These are phyloP conservation scores for Lineus longissimus DNA, from an alignment of 1,140 invertebrate genomes.

Conservation along the genomic window DNA sequence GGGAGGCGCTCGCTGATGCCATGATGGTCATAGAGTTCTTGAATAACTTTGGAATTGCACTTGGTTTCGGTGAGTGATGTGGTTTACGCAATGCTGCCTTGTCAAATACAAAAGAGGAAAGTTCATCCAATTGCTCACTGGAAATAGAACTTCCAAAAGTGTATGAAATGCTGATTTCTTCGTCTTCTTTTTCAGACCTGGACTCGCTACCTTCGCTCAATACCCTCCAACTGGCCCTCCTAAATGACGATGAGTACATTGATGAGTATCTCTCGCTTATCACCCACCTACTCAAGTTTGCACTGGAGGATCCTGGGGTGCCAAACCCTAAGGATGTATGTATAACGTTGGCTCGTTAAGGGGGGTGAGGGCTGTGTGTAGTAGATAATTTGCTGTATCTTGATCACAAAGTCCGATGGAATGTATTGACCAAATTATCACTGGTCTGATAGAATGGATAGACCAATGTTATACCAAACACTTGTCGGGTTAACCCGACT, in stretches of 20 bases:
- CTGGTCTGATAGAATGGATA: too few relatives aligned
- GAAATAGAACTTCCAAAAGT: too few relatives aligned
- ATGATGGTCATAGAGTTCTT: conserved; percentile 94
- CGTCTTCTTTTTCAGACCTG: conserved; percentile 20
- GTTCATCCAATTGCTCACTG: too few relatives aligned
- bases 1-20: conserved; percentile 83
- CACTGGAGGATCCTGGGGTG: conserved; percentile 90
- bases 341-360: background rate
- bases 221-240: conserved; percentile 77
- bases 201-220: conserved; percentile 81
- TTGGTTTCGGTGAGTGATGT: conserved; percentile 75
- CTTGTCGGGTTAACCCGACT: too few relatives aligned
- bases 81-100: background rate
- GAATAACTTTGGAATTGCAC: conserved; percentile 88
- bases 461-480: too few relatives aligned
- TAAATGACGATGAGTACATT: conserved; percentile 58
- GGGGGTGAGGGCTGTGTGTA: too few relatives aligned
- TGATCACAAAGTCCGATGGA: too few relatives aligned
- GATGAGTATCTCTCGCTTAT: conserved; percentile 68
- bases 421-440: too few relatives aligned
- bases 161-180: too few relatives aligned
- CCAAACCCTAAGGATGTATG: conserved; percentile 63
- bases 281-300: conserved; percentile 84
- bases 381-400: too few relatives aligned
- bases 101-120: too few relatives aligned